Base-by-base conservation (phyloP, 2,797 vertebrate genomes). In the Propithecus deckenii region DNA sequence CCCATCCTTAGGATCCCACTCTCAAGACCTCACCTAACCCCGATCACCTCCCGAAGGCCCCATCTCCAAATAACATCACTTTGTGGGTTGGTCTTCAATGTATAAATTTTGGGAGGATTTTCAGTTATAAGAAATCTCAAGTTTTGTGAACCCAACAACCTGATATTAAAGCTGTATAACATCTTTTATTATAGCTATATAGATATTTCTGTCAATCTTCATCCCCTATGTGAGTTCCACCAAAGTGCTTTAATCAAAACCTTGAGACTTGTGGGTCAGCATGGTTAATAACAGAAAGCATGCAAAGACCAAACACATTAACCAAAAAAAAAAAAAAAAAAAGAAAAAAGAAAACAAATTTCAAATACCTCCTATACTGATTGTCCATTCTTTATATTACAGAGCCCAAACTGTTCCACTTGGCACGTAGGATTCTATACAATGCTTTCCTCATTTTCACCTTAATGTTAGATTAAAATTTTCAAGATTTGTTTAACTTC, bases 1-100 rank as follows among this genome's bases (percentile, higher is more conserved):
- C 5, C 30, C 2, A 50, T 67, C 2, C 2, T 3, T 22, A 32
- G 0, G 9, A 8, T 30, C 30, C 5, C 8, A 35, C 25, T 35
- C 7, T 55, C 35, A 86, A 25, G 5, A 38, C 2, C 9, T 52
- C 75, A 61, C 30, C 23, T 35, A 72, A 17, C 0, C 2, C 30
- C 9, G 13, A 23, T 1, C 2, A 12, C 7, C 15, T 61, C n/a
- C 35, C 12, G 57, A 23, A 74, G 41, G 4, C 3, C 52, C 23
- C 30, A n/a, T 59, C 12, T 11, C 30, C 14, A 30, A 71, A n/a
- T 14, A n/a, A 6, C 25, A 18, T 55, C 43, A 78, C 6, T 30
- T 7, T 52, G 9, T 3, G 32, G 6, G 50, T 32, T 76, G 48
- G 12, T 55, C 20, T 55, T 55, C 14, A 7, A n/a, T 17, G 22